Conservation (phyloP, 2,797 vertebrate species). For the Pipistrellus nathusii region DNA sequence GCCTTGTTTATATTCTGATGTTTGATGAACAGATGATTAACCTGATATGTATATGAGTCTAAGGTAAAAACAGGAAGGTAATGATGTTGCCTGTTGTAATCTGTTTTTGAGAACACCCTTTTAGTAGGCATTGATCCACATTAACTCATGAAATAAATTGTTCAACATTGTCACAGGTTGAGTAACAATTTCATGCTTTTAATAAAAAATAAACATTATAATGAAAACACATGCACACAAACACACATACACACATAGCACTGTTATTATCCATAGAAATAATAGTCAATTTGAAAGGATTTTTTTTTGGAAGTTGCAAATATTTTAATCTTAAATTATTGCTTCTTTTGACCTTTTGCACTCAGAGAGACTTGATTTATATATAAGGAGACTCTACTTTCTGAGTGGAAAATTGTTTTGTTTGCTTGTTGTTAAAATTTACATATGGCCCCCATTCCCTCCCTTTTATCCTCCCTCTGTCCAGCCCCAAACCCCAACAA, state of each 20-base stretch:
- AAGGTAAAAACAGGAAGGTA: not conserved
- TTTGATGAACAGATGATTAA: not conserved
- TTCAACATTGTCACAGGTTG: not conserved
- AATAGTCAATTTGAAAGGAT: not conserved
- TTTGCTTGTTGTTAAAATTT: too few relatives aligned
- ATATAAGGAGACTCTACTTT: not conserved
- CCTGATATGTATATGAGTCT: not conserved
- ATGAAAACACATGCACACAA: not conserved
- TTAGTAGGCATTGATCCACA: not conserved
- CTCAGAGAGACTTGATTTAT: not conserved
- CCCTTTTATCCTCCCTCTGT: too few relatives aligned
- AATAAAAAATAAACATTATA: not conserved
- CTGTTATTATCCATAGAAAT: not conserved
- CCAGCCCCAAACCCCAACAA: not conserved
- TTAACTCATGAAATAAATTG: not conserved
- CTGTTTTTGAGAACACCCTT: not conserved
- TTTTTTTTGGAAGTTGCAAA: not conserved
- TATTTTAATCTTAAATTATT: not conserved
- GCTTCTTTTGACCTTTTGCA: not conserved
- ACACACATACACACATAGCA: not conserved
- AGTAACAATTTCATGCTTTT: not conserved
- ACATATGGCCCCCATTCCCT: too few relatives aligned
- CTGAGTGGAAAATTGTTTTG: not conserved
- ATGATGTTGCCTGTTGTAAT: not conserved
- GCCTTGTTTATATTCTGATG: not conserved